Evolutionary conservation across 1,140 invertebrate species (phyloP).

Genomic region (Ceratitis capitata): DNA sequence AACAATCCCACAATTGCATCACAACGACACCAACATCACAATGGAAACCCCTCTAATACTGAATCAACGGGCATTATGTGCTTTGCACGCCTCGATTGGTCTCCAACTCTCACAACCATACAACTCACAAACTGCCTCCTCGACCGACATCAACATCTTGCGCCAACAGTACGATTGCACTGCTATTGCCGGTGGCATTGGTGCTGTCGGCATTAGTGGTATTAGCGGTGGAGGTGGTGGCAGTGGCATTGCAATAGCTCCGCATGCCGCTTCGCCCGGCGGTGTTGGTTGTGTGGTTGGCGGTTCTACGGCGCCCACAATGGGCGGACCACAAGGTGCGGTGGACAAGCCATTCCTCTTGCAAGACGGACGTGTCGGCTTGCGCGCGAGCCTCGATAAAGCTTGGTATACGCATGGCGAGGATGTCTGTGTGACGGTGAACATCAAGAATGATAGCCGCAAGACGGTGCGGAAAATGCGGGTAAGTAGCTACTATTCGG

Average conservation of each 20-base stretch:
- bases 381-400: conserved; percentile 93
- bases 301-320: not conserved
- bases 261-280: not conserved
- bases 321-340: conserved; percentile 58
- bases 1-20: not conserved
- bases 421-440: conserved; percentile 85
- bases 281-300: not conserved
- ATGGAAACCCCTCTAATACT: not conserved
- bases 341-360: conserved; percentile 74
- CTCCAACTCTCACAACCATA: not conserved
- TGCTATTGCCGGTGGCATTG: not conserved
- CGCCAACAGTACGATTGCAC: conserved; percentile 21
- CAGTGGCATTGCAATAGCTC: not conserved
- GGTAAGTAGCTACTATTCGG: too few relatives aligned
- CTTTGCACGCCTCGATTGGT: not conserved
- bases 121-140: not conserved
- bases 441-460: conserved; percentile 92
- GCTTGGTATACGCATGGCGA: conserved; percentile 94
- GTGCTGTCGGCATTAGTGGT: not conserved
- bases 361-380: conserved; percentile 74
- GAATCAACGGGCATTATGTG: too few relatives aligned
- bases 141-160: not conserved
- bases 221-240: not conserved
- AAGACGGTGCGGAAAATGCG: conserved; percentile 94
- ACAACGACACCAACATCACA: not conserved